Conservation (phyloP, 2,113 vertebrate species). For the Equus przewalskii region DNA sequence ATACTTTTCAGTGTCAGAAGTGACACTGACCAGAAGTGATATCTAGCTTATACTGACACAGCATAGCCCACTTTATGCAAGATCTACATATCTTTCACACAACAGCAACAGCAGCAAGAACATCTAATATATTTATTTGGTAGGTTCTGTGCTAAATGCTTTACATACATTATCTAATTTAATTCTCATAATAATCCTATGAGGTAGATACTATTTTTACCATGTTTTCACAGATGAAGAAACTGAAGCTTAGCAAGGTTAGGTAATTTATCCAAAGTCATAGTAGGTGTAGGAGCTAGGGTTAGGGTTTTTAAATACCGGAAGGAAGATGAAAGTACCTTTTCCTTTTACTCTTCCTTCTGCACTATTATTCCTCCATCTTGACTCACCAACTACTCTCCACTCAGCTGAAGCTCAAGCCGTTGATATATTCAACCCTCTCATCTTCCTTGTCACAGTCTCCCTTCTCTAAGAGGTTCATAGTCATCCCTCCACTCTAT, state of each 20-base stretch:
- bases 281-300: neutral
- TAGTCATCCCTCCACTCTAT: neutral
- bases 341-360: neutral
- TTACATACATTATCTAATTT: neutral
- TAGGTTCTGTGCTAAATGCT: conserved; percentile 23
- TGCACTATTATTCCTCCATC: neutral
- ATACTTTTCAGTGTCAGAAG: neutral
- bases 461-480: conserved; percentile 13
- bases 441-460: neutral
- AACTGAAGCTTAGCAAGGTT: conserved; percentile 28
- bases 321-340: neutral
- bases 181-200: conserved; percentile 43
- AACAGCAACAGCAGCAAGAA: neutral
- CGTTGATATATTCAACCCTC: neutral
- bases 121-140: neutral
- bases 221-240: conserved; percentile 13
- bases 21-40: neutral
- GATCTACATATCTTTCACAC: neutral
- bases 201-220: neutral
- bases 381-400: neutral
- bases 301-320: neutral
- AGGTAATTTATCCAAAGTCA: neutral
- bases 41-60: neutral
- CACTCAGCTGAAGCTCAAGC: neutral
- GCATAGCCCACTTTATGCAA: neutral